Conservation (phyloP, 2,888 invertebrate species). For the Agrotis puta region DNA sequence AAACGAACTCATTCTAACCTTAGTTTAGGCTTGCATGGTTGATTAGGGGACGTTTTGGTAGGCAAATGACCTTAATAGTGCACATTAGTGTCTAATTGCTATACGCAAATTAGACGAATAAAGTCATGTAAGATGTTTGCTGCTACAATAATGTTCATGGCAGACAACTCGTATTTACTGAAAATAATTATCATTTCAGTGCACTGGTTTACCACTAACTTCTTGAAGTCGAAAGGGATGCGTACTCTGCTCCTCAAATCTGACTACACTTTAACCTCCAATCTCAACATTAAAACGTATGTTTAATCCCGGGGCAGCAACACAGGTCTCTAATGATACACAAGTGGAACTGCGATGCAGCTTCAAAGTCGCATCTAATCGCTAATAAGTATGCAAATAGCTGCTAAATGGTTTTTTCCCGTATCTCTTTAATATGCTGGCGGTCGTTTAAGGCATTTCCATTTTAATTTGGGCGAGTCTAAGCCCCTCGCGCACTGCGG, state of each 20-base stretch:
- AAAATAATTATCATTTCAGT: background rate
- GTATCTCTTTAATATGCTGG: conserved; percentile 67
- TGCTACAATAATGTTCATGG: too few relatives aligned
- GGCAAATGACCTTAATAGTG: background rate
- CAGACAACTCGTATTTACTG: background rate
- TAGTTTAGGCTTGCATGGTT: background rate
- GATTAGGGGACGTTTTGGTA: background rate
- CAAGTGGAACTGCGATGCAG: conserved; percentile 49
- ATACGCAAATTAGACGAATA: conserved; percentile 1
- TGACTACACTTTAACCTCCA: background rate
- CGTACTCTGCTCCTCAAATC: background rate
- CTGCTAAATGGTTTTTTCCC: conserved; percentile 70
- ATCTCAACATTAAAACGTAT: conserved; percentile 12
- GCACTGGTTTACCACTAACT: background rate
- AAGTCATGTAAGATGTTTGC: background rate
- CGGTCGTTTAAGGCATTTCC: conserved; percentile 71
- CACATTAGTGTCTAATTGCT: background rate
- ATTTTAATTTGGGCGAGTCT: conserved; percentile 74
- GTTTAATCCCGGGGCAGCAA: conserved; percentile 4
- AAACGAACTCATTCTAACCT: background rate
- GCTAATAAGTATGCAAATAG: conserved; percentile 72
- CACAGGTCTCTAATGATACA: conserved; percentile 53
- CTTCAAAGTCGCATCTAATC: conserved; percentile 57
- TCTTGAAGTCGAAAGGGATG: background rate
- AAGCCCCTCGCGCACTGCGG: conserved; percentile 59